Percentiles rank a stretch among this genome's conserved stretches.
Conservation (phyloP, 2,797 vertebrate genomes). For the Petrocephalus sullivani region DNA sequence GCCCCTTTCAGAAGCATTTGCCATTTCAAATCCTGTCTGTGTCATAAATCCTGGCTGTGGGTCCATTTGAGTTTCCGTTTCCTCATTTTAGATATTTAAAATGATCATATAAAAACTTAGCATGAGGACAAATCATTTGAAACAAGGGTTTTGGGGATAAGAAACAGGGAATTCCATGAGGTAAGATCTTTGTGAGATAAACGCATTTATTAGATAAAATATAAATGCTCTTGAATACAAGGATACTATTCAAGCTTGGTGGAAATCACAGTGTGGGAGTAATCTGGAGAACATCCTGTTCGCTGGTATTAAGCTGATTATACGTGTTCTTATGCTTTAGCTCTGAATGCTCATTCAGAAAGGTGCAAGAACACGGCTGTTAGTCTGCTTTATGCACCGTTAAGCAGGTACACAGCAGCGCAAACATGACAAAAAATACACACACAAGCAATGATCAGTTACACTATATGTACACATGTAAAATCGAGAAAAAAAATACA, state of each 20-base stretch:
- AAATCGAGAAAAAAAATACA: background rate
- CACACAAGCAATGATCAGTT: background rate
- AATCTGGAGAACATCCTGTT: background rate
- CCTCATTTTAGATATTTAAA: background rate
- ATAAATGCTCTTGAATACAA: constrained; percentile 3
- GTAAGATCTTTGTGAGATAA: constrained; percentile 12
- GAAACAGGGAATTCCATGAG: background rate
- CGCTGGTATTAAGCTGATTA: background rate
- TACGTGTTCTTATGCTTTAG: background rate
- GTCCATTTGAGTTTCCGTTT: background rate
- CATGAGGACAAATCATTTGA: background rate
- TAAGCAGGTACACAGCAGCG: background rate
- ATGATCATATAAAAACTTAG: background rate
- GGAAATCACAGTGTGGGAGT: background rate
- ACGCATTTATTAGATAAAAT: constrained; percentile 17
- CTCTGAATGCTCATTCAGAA: background rate
- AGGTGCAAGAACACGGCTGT: background rate
- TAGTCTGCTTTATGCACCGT: background rate
- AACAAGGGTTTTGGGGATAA: background rate
- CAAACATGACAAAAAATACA: background rate
- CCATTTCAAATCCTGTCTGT: background rate
- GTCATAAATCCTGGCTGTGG: background rate
- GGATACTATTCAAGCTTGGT: background rate
- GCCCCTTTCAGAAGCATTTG: background rate
- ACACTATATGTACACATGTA: background rate